These are phyloP conservation scores for Zapornia atra DNA, from an alignment of 2,113 vertebrate species.

Conservation along the genomic window DNA sequence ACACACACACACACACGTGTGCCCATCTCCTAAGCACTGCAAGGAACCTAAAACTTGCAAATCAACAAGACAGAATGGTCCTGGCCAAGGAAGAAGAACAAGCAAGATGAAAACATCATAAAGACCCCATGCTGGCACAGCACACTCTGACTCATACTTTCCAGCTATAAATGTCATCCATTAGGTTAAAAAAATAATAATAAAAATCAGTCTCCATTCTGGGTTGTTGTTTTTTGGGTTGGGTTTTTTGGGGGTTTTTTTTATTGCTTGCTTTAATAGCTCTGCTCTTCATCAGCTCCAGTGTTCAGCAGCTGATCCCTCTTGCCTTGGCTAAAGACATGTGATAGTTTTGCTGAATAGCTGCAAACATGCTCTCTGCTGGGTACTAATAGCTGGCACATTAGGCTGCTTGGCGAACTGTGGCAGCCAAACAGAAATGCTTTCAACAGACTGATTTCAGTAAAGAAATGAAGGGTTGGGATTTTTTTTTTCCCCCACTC, in stretches of 20 bases:
- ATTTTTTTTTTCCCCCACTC: not conserved
- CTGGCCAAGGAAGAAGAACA: not conserved
- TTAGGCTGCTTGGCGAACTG: constrained; percentile 66
- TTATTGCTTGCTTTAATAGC: constrained; percentile 45
- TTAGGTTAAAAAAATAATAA: constrained; percentile 47
- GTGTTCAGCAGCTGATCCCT: constrained; percentile 30
- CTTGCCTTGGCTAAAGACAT: constrained; percentile 30
- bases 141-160: constrained; percentile 29
- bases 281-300: constrained; percentile 40
- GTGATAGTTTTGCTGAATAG: constrained; percentile 57
- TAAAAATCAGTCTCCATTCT: constrained; percentile 39
- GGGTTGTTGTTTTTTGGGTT: not conserved
- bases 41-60: not conserved
- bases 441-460: constrained; percentile 70
- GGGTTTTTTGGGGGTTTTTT: not conserved
- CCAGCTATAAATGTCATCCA: constrained; percentile 47
- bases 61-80: not conserved
- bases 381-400: constrained; percentile 60
- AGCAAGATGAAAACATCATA: constrained; percentile 27
- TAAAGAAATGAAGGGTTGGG: constrained; percentile 42
- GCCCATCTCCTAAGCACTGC: not conserved
- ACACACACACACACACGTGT: not conserved
- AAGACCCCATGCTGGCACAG: not conserved
- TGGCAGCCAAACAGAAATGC: constrained; percentile 64
- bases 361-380: constrained; percentile 61